These are phyloP conservation scores for Hypothenemus hampei DNA, from an alignment of 1,140 invertebrate species.

Conservation along the genomic window DNA sequence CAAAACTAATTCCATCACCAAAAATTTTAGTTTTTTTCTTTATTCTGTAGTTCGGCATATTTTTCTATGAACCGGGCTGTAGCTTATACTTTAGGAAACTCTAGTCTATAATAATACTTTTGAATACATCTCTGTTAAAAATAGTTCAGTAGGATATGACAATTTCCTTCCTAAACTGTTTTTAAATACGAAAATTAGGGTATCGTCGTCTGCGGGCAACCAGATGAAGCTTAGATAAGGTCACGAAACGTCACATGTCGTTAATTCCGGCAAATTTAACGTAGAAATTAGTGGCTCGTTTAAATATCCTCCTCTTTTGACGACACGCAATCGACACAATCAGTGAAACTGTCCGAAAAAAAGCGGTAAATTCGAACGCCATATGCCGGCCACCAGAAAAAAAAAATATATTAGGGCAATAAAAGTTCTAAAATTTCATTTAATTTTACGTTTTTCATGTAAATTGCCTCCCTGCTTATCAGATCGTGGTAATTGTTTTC, in stretches of 20 bases:
- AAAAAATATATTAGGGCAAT: neutral
- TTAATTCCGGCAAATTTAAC: neutral
- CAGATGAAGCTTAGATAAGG: slow-evolving; percentile 8
- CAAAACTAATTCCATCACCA: no score
- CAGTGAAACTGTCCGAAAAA: neutral
- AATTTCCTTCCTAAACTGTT: slow-evolving; percentile 2
- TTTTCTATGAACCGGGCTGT: no score
- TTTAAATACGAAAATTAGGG: slow-evolving; percentile 13
- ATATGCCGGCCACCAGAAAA: neutral
- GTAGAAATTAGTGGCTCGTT: neutral
- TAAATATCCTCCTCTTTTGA: neutral
- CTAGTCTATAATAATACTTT: no score
- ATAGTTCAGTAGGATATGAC: slow-evolving; percentile 3
- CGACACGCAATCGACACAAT: neutral
- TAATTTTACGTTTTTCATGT: neutral
- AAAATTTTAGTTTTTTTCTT: no score
- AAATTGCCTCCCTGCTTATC: slow-evolving; percentile 10
- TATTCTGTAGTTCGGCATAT: no score
- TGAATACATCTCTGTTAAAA: no score
- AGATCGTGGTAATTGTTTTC: slow-evolving; percentile 16
- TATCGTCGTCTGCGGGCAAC: slow-evolving; percentile 3
- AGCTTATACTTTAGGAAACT: no score
- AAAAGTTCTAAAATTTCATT: neutral
- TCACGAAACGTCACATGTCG: slow-evolving; percentile 15
- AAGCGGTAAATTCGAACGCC: neutral